These are phyloP conservation scores for Agrochola macilenta DNA, from an alignment of 2,888 invertebrate species.

Conservation along the genomic window DNA sequence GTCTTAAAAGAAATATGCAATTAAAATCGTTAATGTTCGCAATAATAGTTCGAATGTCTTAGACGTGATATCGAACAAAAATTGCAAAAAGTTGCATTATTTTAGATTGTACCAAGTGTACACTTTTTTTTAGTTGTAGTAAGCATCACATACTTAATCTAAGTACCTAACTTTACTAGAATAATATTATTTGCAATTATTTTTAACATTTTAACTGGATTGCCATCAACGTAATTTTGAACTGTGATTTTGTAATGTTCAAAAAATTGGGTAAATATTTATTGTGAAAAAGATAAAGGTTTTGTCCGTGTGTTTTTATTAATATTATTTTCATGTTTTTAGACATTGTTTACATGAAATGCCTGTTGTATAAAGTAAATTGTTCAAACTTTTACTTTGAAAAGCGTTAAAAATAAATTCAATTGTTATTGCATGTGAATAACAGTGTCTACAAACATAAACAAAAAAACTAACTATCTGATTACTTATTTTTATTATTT, in stretches of 20 bases:
- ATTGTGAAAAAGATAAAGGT: slow-evolving; percentile 63
- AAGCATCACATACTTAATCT: slow-evolving; percentile 81
- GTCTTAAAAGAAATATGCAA: slow-evolving; percentile 1
- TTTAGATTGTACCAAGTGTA: slow-evolving; percentile 64
- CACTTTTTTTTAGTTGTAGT: slow-evolving; percentile 58
- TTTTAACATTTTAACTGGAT: slow-evolving; percentile 74
- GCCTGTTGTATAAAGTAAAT: not conserved
- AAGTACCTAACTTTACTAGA: slow-evolving; percentile 79
- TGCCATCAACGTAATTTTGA: slow-evolving; percentile 89
- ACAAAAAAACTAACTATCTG: slow-evolving; percentile 21
- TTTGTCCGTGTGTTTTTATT: slow-evolving; percentile 74
- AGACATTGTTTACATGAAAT: slow-evolving; percentile 44
- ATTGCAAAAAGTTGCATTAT: slow-evolving; percentile 33
- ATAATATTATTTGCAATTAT: slow-evolving; percentile 74
- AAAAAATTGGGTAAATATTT: slow-evolving; percentile 75
- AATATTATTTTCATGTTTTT: slow-evolving; percentile 59
- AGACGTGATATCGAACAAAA: slow-evolving; percentile 56
- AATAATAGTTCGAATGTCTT: slow-evolving; percentile 23
- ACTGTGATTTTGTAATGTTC: slow-evolving; percentile 89
- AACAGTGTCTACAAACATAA: slow-evolving; percentile 51
- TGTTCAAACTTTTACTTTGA: not conserved
- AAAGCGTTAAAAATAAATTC: not conserved
- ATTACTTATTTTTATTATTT: slow-evolving; percentile 50
- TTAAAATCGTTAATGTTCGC: slow-evolving; percentile 59
- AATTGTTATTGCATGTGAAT: not conserved